Base-by-base conservation (phyloP, 2,797 vertebrate species). In the Balearica regulorum region DNA sequence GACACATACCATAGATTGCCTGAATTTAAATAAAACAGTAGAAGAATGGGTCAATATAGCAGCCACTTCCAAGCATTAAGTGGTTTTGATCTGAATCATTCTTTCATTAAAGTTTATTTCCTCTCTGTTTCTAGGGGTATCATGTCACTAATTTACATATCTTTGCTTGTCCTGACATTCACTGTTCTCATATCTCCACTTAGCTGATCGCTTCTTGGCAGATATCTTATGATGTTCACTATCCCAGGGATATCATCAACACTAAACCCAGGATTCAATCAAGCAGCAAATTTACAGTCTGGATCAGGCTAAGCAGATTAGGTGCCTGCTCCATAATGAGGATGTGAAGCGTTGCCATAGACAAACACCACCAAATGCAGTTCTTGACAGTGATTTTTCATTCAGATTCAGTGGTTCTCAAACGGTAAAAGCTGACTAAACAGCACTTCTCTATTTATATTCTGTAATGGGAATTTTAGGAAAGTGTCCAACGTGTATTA, bases 251-350 rank as follows among this genome's bases (percentile, higher is more conserved):
- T 86, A 78, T 64, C 51, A 13, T 57, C 66, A 82, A 49, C 61
- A 90, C 58, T 95, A 84, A 94, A 90, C 28, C 11, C 48, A 87
- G 58, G 93, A 94, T 94, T 95, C 72, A 94, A 53, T 94, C 76
- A 94, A 82, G 77, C 35, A 80, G 28, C 22, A 90, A 84, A 94
- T 94, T 92, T 95, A 83, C 54, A 91, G 62, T 76, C 72, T 93
- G 87, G 85, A 84, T 94, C 61, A 93, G 54, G 18, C 24, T 87
- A 92, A 95, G 57, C 10, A 91, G 92, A 92, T 95, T 95, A 93
- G 41, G 17, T 85, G 20, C 49, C 37, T 68, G 25, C 33, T 85
- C 60, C 24, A 49, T 77, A 87, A 73, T 44, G 76, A 48, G 41
- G 43, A 35, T 13, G 15, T n/a, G 60, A 89, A 81, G 12, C 10